phyloP scores from a whole-genome alignment of 2,113 vertebrate species.

The Enhydra lutris region DNA sequence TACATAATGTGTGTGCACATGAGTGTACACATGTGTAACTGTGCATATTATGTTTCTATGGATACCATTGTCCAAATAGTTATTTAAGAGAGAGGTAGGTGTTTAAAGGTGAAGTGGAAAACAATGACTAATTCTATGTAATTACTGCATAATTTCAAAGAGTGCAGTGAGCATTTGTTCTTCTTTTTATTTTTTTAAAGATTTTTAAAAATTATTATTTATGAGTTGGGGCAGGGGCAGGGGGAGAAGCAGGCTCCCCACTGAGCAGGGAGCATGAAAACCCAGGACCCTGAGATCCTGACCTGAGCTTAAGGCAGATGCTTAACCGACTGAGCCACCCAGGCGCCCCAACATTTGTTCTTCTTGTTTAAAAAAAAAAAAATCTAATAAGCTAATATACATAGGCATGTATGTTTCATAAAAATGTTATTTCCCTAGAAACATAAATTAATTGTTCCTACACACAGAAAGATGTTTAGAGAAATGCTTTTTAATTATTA shows the following conservation, averaged over 20 bases:
- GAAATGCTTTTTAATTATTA: background rate
- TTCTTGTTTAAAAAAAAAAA: background rate
- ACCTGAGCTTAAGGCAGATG: no score
- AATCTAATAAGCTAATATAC: background rate
- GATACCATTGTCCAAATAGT: background rate
- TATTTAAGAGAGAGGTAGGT: background rate
- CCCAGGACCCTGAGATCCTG: no score
- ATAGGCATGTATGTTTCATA: background rate
- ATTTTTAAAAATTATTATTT: background rate
- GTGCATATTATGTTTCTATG: background rate
- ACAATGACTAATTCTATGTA: background rate
- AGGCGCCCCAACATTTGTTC: background rate
- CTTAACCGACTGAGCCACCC: no score
- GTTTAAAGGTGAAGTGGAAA: background rate
- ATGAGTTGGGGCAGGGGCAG: background rate
- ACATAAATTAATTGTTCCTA: background rate
- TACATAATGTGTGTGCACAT: background rate
- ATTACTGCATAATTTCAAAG: background rate
- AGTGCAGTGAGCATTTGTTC: background rate
- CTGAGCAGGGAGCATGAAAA: no score
- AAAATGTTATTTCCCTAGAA: background rate
- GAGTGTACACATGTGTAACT: background rate
- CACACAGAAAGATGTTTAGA: background rate
- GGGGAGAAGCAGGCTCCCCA: no score
- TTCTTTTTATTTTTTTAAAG: background rate